A percentile compares a stretch with the other conserved stretches of the same genome.
phyloP scores from a whole-genome alignment of 2,888 invertebrate species.

The Perithous albicinctus region DNA sequence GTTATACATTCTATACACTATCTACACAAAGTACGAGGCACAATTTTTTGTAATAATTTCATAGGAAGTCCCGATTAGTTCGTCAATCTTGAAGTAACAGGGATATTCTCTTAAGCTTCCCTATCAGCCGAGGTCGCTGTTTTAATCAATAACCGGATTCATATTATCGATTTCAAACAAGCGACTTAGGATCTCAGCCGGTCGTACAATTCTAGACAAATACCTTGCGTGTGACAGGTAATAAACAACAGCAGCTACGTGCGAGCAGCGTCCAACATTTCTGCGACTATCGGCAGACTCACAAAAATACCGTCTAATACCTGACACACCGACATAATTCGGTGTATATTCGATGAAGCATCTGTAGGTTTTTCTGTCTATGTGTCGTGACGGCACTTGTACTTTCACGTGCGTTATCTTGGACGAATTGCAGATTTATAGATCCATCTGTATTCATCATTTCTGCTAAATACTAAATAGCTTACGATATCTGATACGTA shows the following conservation, averaged over 20 bases:
- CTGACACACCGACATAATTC: conserved; percentile 28
- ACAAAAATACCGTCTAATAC: conserved; percentile 60
- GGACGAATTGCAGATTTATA: conserved; percentile 56
- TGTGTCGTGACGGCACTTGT: conserved; percentile 61
- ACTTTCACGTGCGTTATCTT: conserved; percentile 54
- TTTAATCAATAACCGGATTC: too few species aligned
- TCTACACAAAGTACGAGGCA: too few species aligned
- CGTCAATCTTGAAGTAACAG: too few species aligned
- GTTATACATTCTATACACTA: too few species aligned
- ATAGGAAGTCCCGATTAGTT: too few species aligned
- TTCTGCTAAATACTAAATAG: conserved; percentile 69
- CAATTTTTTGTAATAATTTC: too few species aligned
- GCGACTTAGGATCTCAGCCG: conserved; percentile 2
- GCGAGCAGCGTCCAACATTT: conserved; percentile 68
- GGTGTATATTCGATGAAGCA: conserved; percentile 53
- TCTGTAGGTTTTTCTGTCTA: conserved; percentile 54
- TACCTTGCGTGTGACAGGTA: conserved; percentile 67
- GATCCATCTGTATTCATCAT: conserved; percentile 65
- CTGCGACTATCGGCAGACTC: conserved; percentile 66
- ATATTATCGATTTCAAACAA: too few species aligned
- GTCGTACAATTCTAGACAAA: conserved; percentile 61
- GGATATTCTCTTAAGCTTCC: too few species aligned
- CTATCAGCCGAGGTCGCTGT: too few species aligned
- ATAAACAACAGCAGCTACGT: conserved; percentile 66
- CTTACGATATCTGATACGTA: conserved; percentile 68